A percentile compares a stretch with the other conserved stretches of the same genome.
Conservation (phyloP, 2,888 invertebrate species). For the Aphodius granarius region DNA sequence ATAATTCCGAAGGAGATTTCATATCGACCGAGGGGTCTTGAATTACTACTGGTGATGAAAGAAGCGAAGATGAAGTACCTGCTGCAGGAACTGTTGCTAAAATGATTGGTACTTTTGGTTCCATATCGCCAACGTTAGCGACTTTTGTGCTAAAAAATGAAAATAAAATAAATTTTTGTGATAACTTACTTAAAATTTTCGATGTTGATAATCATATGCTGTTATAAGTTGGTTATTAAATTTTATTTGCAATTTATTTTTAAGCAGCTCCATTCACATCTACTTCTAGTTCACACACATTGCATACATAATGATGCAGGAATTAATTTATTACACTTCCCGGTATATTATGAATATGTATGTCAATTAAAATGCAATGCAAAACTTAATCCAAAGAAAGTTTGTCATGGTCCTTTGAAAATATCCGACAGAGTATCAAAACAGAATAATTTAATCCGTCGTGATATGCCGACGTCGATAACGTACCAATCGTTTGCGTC, state of each 20-base stretch:
- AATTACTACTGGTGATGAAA: constrained; percentile 34
- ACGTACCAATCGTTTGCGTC: constrained; percentile 20
- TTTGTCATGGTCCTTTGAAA: not conserved
- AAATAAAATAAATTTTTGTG: too few species aligned
- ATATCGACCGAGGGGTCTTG: constrained; percentile 37
- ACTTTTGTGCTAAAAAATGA: constrained; percentile 4
- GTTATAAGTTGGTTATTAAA: too few species aligned
- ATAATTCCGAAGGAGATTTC: constrained; percentile 44
- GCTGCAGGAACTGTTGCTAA: constrained; percentile 6
- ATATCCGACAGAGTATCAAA: not conserved
- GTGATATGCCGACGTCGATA: not conserved
- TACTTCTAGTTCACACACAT: not conserved
- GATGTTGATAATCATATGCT: too few species aligned
- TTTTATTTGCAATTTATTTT: too few species aligned
- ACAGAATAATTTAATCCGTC: not conserved
- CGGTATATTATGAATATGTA: not conserved
- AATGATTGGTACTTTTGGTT: not conserved
- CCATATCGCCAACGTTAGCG: not conserved
- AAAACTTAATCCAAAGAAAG: not conserved
- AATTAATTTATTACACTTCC: not conserved
- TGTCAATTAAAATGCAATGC: not conserved
- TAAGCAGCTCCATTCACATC: not conserved
- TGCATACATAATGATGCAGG: not conserved
- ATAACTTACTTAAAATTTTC: too few species aligned
- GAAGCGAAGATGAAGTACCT: constrained; percentile 32